Evolutionary conservation across 1,140 invertebrate genomes (phyloP), one percentile per base, ranked within the genome.

Genomic region (Heliconius congener): DNA sequence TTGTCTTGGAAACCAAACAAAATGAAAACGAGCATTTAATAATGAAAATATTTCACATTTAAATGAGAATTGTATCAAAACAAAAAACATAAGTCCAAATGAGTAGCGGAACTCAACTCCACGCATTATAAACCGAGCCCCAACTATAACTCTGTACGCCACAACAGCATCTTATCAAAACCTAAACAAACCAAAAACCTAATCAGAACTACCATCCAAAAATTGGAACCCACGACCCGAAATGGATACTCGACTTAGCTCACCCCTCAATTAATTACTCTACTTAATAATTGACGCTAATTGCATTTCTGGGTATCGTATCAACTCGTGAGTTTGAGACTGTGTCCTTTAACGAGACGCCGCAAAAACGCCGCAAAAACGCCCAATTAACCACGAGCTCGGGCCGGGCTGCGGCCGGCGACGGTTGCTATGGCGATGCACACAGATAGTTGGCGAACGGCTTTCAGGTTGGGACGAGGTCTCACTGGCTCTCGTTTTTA

Each of bases 391-490:
- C 82, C 81, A 71, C 82, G 85, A 79, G 81, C 79, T 79, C 74
- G 74, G n/a, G 23, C 1, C 57, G 9, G 60, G 30, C 23, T 66
- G 60, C 60, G 60, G 13, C 60, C 27, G 60, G 66, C 73, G 37
- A 76, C 39, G 13, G 87, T 90, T 84, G 85, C 87, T 84, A 88
- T 88, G 80, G 87, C 86, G 88, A 88, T 87, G 74, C 74, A 82
- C 81, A 81, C 86, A 83, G 85, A 88, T 89, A 89, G 87, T 86
- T 88, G 84, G 84, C 81, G 84, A 83, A 42, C 74, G 74, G 79
- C 55, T 52, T 55, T 74, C 30, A 57, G 74, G 30, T 39, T 42
- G 23, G 39, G 74, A 66, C 60, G 13, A 11, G 11, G n/a, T 27
- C 70, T n/a, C 76, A 71, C 71, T 73, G 76, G 60, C 55, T 66